Evolutionary conservation across 2,888 invertebrate species (phyloP), one percentile per base, ranked within the genome.

Genomic region (Tromatobia lineatoria): DNA sequence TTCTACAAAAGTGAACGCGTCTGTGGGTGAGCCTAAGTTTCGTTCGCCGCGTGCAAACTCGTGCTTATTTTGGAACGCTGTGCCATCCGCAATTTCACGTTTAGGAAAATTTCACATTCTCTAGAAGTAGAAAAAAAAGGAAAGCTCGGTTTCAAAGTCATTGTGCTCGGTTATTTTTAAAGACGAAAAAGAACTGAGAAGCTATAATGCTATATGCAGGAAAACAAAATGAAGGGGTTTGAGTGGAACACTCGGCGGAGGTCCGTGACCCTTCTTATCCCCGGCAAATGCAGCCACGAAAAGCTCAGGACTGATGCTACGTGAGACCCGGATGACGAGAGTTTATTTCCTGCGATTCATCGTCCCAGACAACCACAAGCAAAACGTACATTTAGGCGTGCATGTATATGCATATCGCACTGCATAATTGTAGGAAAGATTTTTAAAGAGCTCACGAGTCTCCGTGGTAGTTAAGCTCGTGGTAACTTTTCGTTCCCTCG

Each of bases 281-380:
- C 74, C 61, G 38, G 15, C 13, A 23, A 10, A 7, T 23, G 69
- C 54, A 67, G 59, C 71, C 23, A 76, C 34, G 52, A 70, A 50
- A 6, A 18, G 18, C 50, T 52, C 75, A 64, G 38, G 38, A 61
- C 18, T 20, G 23, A 54, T 69, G 42, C n/a, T 38, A n/a, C 20
- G n/a, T n/a, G 73, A 15, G 29, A 70, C 69, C 54, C 75, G 66
- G 52, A 80, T 69, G 73, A 80, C 77, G 76, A 85, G 64, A 77
- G 73, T 78, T 83, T 80, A 85, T 83, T 85, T 85, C 45, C 47
- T 67, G 45, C 45, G 23, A 45, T 45, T 47, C 25, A 25, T 67
- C 47, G 23, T 42, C 45, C 15, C 20, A 7, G 67, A 76, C 83
- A 67, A 64, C 82, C 64, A 73, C 82, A 13, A 82, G 45, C 18